Evolutionary conservation across 2,797 vertebrate genomes (phyloP), one percentile per base, ranked within the genome.

Genomic region (Peromyscus attwateri): DNA sequence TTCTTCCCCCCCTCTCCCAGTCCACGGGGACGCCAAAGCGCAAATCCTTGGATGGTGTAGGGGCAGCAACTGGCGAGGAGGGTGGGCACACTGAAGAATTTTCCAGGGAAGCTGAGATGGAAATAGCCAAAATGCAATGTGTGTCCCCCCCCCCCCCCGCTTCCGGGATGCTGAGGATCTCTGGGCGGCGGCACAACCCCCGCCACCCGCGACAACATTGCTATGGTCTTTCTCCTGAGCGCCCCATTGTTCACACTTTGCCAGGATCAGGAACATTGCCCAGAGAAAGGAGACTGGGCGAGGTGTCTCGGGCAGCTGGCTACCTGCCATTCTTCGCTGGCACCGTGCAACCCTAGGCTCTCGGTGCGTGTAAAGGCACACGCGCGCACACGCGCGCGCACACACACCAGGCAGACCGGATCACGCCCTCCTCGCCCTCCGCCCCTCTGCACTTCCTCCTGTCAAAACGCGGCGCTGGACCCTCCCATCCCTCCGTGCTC

Each of bases 211-310:
- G 81, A 93, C 62, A 94, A 95, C 97, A 92, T 95, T 98, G 17
- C 82, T 82, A 0, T 62, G 0, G 77, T 83, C 92, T 37, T 71
- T 95, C 77, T 52, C 40, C 89, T 71, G 9, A 57, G 84, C 52
- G 60, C 94, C 49, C 98, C 95, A 98, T 98, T 98, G 98, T 98
- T 98, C 98, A 82, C 97, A 93, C 92, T 94, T 92, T 85, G 82
- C 96, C 29, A 71, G 71, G 91, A 93, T 94, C 62, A 29, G 64
- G 89, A 82, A 92, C 94, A 96, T 95, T 96, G 76, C 90, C 92
- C 96, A 84, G 13, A 94, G 80, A 43, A 80, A 46, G 82, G 34
- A 37, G 91, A 46, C 77, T 11, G 29, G 89, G 81, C 73, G 81
- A 89, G 95, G 94, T 79, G 95, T 49, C 80, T 64, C 37, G 43